phyloP scores from a whole-genome alignment of 2,888 invertebrate species.

The Hypselothyrea guttata region DNA sequence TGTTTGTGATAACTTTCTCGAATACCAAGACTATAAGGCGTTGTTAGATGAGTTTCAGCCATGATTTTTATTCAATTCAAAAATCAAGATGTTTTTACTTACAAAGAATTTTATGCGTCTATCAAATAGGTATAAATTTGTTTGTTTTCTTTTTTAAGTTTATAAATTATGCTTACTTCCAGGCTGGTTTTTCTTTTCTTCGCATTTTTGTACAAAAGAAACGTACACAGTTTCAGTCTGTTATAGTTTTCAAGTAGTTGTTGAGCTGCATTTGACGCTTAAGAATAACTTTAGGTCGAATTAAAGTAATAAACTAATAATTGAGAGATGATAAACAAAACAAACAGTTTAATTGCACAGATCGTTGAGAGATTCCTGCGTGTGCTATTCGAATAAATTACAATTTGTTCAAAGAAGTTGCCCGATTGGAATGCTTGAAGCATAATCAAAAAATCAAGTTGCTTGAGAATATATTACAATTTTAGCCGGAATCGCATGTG shows the following conservation, averaged over 20 bases:
- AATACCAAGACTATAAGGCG: constrained; percentile 6
- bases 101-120: constrained; percentile 52
- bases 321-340: constrained; percentile 32
- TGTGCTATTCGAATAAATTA: constrained; percentile 56
- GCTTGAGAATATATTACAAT: constrained; percentile 32
- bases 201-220: constrained; percentile 66
- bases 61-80: constrained; percentile 57
- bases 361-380: constrained; percentile 50
- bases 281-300: constrained; percentile 49
- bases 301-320: constrained; percentile 46
- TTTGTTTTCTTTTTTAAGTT: constrained; percentile 29
- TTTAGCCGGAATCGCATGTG: constrained; percentile 39
- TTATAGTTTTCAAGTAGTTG: constrained; percentile 38
- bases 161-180: constrained; percentile 34
- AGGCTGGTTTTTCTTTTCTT: constrained; percentile 33
- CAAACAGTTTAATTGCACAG: constrained; percentile 51
- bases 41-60: constrained; percentile 11
- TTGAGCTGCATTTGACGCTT: constrained; percentile 49
- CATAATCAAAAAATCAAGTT: constrained; percentile 37
- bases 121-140: constrained; percentile 44
- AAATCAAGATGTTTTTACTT: constrained; percentile 38
- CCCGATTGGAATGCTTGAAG: constrained; percentile 66
- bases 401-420: constrained; percentile 65
- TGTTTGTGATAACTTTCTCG: background rate
- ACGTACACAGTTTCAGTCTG: constrained; percentile 71